A percentile compares a stretch with the other conserved stretches of the same genome.
Conservation (phyloP, 2,797 vertebrate genomes). For the Poeciliopsis paucimaculata region DNA sequence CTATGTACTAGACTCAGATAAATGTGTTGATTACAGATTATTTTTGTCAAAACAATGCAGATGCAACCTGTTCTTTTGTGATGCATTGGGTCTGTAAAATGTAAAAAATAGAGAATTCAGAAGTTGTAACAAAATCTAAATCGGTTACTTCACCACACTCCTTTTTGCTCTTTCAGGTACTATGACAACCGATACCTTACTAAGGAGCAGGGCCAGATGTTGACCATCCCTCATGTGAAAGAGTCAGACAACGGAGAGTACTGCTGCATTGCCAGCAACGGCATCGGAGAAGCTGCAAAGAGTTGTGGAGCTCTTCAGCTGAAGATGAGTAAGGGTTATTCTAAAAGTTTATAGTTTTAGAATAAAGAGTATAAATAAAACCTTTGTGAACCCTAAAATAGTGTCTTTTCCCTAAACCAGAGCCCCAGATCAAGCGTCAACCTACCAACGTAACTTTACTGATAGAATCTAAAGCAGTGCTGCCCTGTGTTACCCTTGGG, state of each 20-base stretch:
- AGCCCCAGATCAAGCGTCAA: conserved; percentile 94
- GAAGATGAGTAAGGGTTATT: conserved; percentile 94
- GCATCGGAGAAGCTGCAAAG: conserved; percentile 87
- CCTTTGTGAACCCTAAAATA: neutral
- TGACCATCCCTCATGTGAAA: conserved; percentile 89
- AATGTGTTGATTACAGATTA: neutral
- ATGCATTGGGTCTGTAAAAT: neutral
- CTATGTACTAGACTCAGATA: neutral
- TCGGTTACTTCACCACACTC: neutral
- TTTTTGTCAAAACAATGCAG: neutral
- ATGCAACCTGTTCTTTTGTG: neutral
- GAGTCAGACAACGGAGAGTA: conserved; percentile 93
- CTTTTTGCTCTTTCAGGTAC: conserved; percentile 76
- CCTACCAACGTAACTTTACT: conserved; percentile 90
- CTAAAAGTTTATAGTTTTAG: neutral
- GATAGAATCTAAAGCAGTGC: conserved; percentile 91
- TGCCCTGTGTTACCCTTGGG: conserved; percentile 93
- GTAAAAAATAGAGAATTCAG: neutral
- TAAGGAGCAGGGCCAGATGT: conserved; percentile 90
- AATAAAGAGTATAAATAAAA: too few relatives aligned
- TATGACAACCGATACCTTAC: conserved; percentile 91
- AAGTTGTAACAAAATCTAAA: neutral
- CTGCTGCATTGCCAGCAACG: conserved; percentile 91
- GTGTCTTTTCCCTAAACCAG: conserved; percentile 71
- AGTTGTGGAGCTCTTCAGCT: conserved; percentile 97